phyloP scores from a whole-genome alignment of 2,888 invertebrate genomes.

The Microplitis deprimator region DNA sequence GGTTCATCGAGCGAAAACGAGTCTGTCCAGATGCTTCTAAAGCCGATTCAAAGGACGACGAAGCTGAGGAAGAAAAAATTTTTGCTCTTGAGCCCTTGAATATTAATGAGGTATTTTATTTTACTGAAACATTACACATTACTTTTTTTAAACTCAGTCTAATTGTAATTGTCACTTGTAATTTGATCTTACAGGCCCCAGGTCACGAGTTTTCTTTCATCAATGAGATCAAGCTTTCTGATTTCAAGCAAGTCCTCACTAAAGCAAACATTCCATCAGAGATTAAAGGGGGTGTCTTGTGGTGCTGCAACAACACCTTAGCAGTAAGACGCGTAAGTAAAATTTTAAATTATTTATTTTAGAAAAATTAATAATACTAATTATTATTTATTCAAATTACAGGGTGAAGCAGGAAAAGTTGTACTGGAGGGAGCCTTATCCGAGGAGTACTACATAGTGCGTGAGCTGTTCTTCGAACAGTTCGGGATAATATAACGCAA shows the following conservation, averaged over 20 bases:
- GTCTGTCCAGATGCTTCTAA: conserved; percentile 75
- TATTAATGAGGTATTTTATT: conserved; percentile 68
- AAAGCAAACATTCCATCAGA: conserved; percentile 87
- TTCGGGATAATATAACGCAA: conserved; percentile 89
- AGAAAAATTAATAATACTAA: not conserved
- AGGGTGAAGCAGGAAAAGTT: conserved; percentile 93
- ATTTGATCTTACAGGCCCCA: conserved; percentile 70
- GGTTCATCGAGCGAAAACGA: conserved; percentile 75
- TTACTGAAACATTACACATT: not conserved
- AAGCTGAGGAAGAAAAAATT: conserved; percentile 75
- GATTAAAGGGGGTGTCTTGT: conserved; percentile 91
- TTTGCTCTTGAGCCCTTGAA: conserved; percentile 80
- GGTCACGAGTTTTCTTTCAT: conserved; percentile 90
- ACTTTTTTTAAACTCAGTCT: too few relatives aligned
- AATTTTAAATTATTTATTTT: not conserved
- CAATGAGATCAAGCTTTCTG: conserved; percentile 93
- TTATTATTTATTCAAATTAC: conserved; percentile 65
- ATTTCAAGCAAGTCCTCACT: conserved; percentile 86
- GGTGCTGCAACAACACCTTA: conserved; percentile 93
- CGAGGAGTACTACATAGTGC: conserved; percentile 94
- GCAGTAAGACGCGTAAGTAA: conserved; percentile 85
- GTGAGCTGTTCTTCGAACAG: conserved; percentile 94
- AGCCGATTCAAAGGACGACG: conserved; percentile 74
- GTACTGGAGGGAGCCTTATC: conserved; percentile 94
- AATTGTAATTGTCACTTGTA: too few relatives aligned